These are phyloP conservation scores for Campopleginae sp. DNA, from an alignment of 2,888 invertebrate species.

Conservation along the genomic window DNA sequence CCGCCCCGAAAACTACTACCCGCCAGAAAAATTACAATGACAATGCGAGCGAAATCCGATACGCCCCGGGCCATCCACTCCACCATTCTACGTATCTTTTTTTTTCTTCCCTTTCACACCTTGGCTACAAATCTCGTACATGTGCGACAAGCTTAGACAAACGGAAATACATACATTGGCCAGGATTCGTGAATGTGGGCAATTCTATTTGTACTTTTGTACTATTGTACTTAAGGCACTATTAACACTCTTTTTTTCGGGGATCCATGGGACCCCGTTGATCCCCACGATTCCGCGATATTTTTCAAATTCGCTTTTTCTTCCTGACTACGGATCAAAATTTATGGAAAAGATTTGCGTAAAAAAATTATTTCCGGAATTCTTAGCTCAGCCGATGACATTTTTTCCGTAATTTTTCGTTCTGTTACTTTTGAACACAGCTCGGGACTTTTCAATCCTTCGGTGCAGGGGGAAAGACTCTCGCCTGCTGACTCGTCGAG, in stretches of 20 bases:
- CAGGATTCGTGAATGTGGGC: constrained; percentile 63
- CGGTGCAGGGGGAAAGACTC: constrained; percentile 31
- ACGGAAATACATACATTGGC: constrained; percentile 2
- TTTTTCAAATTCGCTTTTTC: neutral
- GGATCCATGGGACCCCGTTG: constrained; percentile 31
- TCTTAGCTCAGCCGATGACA: constrained; percentile 11
- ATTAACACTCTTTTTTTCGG: constrained; percentile 52
- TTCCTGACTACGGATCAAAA: neutral
- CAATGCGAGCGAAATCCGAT: constrained; percentile 83
- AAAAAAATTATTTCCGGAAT: neutral
- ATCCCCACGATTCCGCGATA: constrained; percentile 4
- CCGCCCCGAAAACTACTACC: constrained; percentile 83
- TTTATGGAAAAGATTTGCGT: neutral
- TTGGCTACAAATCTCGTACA: constrained; percentile 64
- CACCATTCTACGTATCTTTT: constrained; percentile 64
- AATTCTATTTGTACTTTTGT: constrained; percentile 77
- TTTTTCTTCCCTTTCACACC: constrained; percentile 69
- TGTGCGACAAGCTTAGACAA: constrained; percentile 35
- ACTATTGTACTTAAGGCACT: constrained; percentile 52
- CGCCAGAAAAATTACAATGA: constrained; percentile 83
- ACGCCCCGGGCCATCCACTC: constrained; percentile 81
- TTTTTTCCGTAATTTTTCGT: neutral
- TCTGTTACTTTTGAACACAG: neutral
- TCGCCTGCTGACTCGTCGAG: constrained; percentile 28
- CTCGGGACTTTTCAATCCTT: constrained; percentile 46